Conservation (phyloP, 2,797 vertebrate genomes). For the Poeciliopsis gracilis region DNA sequence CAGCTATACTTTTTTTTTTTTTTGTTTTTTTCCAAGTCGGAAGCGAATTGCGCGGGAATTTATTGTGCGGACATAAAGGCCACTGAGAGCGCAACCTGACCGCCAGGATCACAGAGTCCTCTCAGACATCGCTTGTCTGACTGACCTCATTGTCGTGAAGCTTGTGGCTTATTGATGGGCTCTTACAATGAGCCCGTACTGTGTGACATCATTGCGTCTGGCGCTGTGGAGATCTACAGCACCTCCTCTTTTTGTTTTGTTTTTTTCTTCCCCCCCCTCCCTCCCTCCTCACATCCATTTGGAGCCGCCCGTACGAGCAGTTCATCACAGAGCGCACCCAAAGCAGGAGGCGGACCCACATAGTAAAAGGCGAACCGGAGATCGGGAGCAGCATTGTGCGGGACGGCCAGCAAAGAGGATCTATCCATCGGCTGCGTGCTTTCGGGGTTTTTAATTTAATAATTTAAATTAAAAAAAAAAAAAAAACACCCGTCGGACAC, state of each 20-base stretch:
- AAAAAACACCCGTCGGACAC: neutral
- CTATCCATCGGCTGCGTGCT: conserved; percentile 8
- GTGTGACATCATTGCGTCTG: conserved; percentile 85
- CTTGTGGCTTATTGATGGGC: neutral
- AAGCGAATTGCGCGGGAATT: neutral
- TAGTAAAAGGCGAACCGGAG: conserved; percentile 61
- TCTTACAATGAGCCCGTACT: conserved; percentile 55
- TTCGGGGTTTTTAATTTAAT: neutral
- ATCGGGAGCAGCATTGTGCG: conserved; percentile 52
- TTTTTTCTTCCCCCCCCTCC: no score
- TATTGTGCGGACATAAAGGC: neutral
- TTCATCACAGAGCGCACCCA: conserved; percentile 67
- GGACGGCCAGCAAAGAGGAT: conserved; percentile 59
- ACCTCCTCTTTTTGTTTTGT: conserved; percentile 51
- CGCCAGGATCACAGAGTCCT: conserved; percentile 27
- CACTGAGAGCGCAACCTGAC: conserved; percentile 25
- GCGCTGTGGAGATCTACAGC: conserved; percentile 68
- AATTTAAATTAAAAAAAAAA: no score
- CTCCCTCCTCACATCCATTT: conserved; percentile 62
- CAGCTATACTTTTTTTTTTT: neutral
- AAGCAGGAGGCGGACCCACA: conserved; percentile 75
- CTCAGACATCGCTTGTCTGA: conserved; percentile 22
- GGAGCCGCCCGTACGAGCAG: conserved; percentile 62
- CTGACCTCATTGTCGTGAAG: conserved; percentile 13
- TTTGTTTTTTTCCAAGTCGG: no score